Evolutionary conservation across 2,888 invertebrate species (phyloP), one percentile per base, ranked within the genome.

Genomic region (Odontocerum albicorne): DNA sequence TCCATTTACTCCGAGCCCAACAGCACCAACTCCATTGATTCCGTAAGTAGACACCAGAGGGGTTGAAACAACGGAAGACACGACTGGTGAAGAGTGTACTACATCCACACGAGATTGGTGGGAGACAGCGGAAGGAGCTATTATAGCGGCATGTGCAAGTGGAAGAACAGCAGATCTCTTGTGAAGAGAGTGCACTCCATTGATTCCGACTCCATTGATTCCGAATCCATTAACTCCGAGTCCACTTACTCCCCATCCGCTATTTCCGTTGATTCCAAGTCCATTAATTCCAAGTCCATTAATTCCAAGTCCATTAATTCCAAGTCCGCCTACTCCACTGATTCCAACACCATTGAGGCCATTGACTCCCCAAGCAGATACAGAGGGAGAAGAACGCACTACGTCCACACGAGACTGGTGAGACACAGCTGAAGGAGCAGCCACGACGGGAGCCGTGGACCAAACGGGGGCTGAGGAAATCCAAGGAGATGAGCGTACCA

Each of bases 161-260:
- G n/a, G n/a, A n/a, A n/a, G n/a, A n/a, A n/a, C n/a, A 16, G 61
- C 62, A 10, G 60, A 44, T 36, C 55, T 36, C 36, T 56, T 42
- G 35, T 52, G 49, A 13, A 61, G 17, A 27, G 39, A 43, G 38
- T 62, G 52, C 22, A 61, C 59, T 53, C 67, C 69, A 42, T 63
- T 65, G 22, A 56, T 50, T 27, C 12, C 44, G 21, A 45, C 62
- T 6, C 64, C 61, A 63, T 76, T 75, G 7, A 52, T 47, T 12
- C 43, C 33, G 62, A 75, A 63, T 61, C 73, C 74, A 61, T 75
- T 76, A 44, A 75, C 74, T 66, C 70, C 69, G 70, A 75, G 73
- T 63, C 76, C 77, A 61, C 74, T 76, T 6, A 75, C 74, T 65
- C 77, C 77, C 65, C 77, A 76, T 51, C 77, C 70, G 15, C 76